Percentiles rank a stretch among this genome's conserved stretches.
phyloP scores from a whole-genome alignment of 1,140 invertebrate species.

The Mya arenaria region DNA sequence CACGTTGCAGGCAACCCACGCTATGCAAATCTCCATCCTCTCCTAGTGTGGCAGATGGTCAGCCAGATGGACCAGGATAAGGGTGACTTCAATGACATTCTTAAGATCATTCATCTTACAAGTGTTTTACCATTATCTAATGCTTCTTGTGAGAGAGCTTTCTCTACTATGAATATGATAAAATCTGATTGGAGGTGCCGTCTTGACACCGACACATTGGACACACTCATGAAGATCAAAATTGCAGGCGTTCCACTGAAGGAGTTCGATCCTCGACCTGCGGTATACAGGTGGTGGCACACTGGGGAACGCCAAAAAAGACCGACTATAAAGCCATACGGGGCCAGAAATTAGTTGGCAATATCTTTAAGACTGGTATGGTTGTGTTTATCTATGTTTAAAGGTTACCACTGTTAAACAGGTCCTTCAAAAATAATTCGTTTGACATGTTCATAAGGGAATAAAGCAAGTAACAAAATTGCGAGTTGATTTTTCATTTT shows the following conservation, averaged over 20 bases:
- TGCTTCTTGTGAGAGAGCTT: constrained; percentile 39
- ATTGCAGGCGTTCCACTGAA: background rate
- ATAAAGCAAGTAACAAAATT: no score
- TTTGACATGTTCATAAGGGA: no score
- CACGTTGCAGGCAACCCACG: constrained; percentile 1
- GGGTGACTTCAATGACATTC: constrained; percentile 14
- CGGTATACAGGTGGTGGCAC: no score
- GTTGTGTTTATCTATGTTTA: no score
- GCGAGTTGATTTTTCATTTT: no score
- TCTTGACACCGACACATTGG: background rate
- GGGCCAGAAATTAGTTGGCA: no score
- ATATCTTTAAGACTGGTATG: no score
- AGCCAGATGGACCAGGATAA: background rate
- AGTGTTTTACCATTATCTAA: constrained; percentile 34
- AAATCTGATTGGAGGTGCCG: constrained; percentile 51
- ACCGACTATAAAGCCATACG: no score
- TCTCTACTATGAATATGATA: constrained; percentile 45
- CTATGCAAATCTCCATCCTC: constrained; percentile 6
- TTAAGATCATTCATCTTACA: constrained; percentile 45
- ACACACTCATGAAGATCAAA: constrained; percentile 3
- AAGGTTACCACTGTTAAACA: no score
- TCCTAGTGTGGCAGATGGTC: constrained; percentile 1
- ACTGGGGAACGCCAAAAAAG: no score
- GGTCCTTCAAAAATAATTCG: no score
- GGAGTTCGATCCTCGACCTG: constrained; percentile 16